Conservation (phyloP, 2,888 invertebrate genomes). For the Apamea epomidion region DNA sequence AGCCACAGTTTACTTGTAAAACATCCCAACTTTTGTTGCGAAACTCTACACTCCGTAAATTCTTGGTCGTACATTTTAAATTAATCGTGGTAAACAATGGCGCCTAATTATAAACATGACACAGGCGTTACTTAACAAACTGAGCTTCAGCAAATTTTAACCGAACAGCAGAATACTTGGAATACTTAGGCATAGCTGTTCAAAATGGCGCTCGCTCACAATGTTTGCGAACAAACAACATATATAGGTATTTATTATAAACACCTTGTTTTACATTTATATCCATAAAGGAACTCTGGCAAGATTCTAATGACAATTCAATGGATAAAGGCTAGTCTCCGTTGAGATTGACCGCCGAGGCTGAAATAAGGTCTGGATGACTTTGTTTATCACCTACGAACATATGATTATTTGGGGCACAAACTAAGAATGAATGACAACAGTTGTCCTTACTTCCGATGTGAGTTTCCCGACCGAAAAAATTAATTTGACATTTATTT, state of each 20-base stretch:
- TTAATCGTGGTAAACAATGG: constrained; percentile 19
- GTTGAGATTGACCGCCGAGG: no score
- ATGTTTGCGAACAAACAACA: constrained; percentile 15
- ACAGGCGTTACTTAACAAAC: constrained; percentile 28
- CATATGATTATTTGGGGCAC: no score
- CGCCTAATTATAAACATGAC: constrained; percentile 45
- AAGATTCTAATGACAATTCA: not conserved
- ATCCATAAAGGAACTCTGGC: not conserved
- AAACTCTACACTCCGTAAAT: not conserved
- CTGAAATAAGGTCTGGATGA: no score
- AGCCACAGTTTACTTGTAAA: not conserved
- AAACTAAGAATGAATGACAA: no score
- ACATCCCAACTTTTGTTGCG: not conserved
- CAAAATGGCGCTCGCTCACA: not conserved
- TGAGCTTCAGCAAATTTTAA: constrained; percentile 20
- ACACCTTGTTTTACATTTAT: constrained; percentile 1
- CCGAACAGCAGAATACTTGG: constrained; percentile 30
- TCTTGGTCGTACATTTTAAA: constrained; percentile 21
- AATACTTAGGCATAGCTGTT: constrained; percentile 29
- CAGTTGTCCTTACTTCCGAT: no score
- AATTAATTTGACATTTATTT: no score
- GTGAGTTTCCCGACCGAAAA: no score
- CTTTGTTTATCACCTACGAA: no score
- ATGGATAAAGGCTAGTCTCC: no score
- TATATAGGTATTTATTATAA: not conserved